Evolutionary conservation across 2,888 invertebrate species (phyloP).

Genomic region (Alsophila aescularia): DNA sequence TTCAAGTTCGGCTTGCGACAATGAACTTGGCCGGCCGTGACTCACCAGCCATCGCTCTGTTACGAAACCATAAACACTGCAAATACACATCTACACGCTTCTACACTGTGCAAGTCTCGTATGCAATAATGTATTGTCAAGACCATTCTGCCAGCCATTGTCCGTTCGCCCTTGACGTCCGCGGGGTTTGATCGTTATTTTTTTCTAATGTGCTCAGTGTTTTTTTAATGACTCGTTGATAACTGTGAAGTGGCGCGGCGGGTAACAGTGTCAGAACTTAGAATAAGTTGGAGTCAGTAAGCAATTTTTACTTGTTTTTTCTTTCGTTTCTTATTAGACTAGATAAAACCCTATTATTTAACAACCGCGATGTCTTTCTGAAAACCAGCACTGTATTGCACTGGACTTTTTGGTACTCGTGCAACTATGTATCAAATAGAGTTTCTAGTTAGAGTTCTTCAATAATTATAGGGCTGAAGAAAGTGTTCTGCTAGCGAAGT

Average conservation of each 20-base stretch:
- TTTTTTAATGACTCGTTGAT: not conserved
- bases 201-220: not conserved
- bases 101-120: constrained; percentile 8
- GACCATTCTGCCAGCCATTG: constrained; percentile 41
- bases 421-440: too few species aligned
- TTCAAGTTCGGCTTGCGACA: constrained; percentile 83
- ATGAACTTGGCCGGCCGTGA: constrained; percentile 83
- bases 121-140: constrained; percentile 18
- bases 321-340: not conserved
- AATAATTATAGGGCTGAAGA: too few species aligned
- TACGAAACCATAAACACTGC: constrained; percentile 81
- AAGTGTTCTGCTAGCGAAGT: too few species aligned
- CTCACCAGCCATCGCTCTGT: constrained; percentile 73
- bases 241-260: constrained; percentile 3
- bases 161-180: constrained; percentile 44
- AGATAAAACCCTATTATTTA: too few species aligned
- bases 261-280: not conserved
- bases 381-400: too few species aligned
- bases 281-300: not conserved
- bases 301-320: not conserved
- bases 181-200: constrained; percentile 3
- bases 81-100: constrained; percentile 35
- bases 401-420: too few species aligned
- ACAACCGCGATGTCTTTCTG: too few species aligned
- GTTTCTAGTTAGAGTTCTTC: too few species aligned